Evolutionary conservation across 2,888 invertebrate species (phyloP), one percentile per base, ranked within the genome.

Genomic region (Drosophila colorata): DNA sequence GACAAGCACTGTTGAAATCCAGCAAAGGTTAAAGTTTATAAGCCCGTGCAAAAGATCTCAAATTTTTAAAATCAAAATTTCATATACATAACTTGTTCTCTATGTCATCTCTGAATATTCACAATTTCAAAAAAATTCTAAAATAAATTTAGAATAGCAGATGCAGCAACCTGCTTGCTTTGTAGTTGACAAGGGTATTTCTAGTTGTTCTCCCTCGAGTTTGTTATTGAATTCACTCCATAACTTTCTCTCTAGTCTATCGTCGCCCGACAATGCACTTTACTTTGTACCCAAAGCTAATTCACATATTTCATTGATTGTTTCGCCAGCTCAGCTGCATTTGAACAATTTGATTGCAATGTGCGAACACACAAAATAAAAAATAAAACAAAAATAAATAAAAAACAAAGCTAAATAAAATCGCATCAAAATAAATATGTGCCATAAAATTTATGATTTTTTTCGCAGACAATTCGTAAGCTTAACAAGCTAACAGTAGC

Each of bases 401-500:
- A 63, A 68, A 63, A n/a, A 56, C 57, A 52, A 69, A 41, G 46
- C 25, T 33, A 52, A 63, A 73, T 57, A 47, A 63, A 68, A 63
- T 41, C 40, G 64, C 47, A 49, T 69, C 68, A 71, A 70, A 69
- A 70, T 76, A 79, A 86, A 80, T 78, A 67, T 74, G 65, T 68
- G 70, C 48, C 58, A 78, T 78, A 56, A 78, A 74, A 80, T 80
- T 66, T 79, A 72, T 79, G 61, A 25, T 68, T 55, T 47, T 33
- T 49, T 64, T 71, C 74, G 72, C 84, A 80, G 78, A 86, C 84
- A 68, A 83, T 88, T 86, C 68, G 60, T 43, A 49, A 77, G 88
- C 80, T 84, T 84, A 79, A 73, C 86, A 80, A 56, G 78, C 53
- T 46, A 56, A 40, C 52, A 61, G 25, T 49, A 58, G 23, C 35